Base-by-base conservation (phyloP, 2,888 invertebrate species). In the Anoncus sp. region DNA sequence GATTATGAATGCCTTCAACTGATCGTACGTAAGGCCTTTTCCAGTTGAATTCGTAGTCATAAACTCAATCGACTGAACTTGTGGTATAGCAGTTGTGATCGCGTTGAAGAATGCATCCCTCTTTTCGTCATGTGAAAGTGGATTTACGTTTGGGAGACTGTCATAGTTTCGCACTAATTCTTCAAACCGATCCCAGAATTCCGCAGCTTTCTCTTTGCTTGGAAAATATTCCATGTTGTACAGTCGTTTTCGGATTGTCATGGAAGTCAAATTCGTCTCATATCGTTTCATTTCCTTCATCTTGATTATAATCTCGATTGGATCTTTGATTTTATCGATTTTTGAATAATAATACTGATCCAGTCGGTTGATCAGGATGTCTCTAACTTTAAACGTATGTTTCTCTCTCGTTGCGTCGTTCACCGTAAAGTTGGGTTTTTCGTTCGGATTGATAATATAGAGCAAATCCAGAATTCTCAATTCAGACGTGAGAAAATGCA, bases 341-440 rank as follows among this genome's bases (percentile, higher is more conserved):
- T 75, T 80, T 9, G 79, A 75, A 66, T 81, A 67, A 66, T 82
- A 82, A 35, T 67, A 18, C 45, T 78, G 49, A 73, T 84, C 81
- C 35, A 82, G 31, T 27, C 69, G 69, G 47, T 84, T 82, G 12
- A 82, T 79, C 20, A 84, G 51, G 51, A 84, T 82, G 27, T 82
- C 82, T 63, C 81, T 62, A 22, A 82, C 81, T 60, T 77, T 81
- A 24, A 66, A 81, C 16, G 49, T 69, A 35, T 81, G 77, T 60
- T 79, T 80, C 27, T 80, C 80, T 70, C 71, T 75, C 14, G 73
- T 65, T 38, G 53, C 27, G 31, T 73, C 74, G 18, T 73, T 49
- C 57, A 80, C 65, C 16, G 70, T 69, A 53, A 57, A 65, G 49
- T 74, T 72, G 22, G 70, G 63, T 35, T 43, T 57, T 14, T 69